These are phyloP conservation scores for Trichogramma evanescens DNA, from an alignment of 2,888 invertebrate species.

Conservation along the genomic window DNA sequence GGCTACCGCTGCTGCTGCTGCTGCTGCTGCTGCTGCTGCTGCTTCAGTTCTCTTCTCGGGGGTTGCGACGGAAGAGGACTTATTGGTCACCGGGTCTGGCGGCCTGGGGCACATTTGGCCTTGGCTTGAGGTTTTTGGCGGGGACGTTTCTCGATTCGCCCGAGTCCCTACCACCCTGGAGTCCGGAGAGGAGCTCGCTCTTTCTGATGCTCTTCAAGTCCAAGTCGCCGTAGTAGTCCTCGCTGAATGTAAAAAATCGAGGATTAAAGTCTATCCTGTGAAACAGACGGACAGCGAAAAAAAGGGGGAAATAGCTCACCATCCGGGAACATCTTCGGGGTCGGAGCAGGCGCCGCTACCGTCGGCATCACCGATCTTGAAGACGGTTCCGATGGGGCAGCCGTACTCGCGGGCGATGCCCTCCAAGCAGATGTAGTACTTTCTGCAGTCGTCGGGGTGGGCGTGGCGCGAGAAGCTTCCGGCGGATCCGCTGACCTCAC, in stretches of 20 bases:
- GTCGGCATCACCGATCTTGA: constrained; percentile 86
- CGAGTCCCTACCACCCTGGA: constrained; percentile 51
- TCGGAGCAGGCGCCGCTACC: constrained; percentile 91
- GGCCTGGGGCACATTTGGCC: constrained; percentile 31
- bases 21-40: too few species aligned
- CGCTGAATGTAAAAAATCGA: constrained; percentile 59
- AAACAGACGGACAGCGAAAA: background rate
- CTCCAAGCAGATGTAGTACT: constrained; percentile 91
- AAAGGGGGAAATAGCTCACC: constrained; percentile 58
- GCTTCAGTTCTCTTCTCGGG: too few species aligned
- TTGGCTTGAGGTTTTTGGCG: constrained; percentile 53
- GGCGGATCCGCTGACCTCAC: constrained; percentile 67
- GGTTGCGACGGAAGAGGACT: constrained; percentile 26
- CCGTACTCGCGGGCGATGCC: constrained; percentile 88
- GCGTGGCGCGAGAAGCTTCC: constrained; percentile 92
- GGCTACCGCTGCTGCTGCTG: too few species aligned
- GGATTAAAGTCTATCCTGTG: background rate
- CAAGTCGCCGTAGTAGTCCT: constrained; percentile 94
- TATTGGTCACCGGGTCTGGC: constrained; percentile 22
- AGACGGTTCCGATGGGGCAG: constrained; percentile 91
- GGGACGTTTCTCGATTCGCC: constrained; percentile 53
- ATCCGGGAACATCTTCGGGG: constrained; percentile 92
- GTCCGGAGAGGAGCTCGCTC: constrained; percentile 81
- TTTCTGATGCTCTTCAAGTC: constrained; percentile 92
- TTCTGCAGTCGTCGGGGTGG: constrained; percentile 89